Evolutionary conservation across 2,888 invertebrate genomes (phyloP), one percentile per base, ranked within the genome.

Genomic region (Belgica antarctica): DNA sequence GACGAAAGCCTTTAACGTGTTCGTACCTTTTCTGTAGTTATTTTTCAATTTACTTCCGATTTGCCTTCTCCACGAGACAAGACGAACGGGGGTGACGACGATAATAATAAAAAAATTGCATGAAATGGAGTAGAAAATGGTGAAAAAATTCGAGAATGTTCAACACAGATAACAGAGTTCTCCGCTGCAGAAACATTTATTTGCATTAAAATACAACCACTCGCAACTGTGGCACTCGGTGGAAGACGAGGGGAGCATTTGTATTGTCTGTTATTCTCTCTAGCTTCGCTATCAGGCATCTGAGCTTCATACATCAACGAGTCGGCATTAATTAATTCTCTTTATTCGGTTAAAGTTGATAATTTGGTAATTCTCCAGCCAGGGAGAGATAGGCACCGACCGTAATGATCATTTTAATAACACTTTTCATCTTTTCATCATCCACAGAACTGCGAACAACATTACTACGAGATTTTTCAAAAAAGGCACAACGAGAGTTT

Each of bases 51-150:
- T 47, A 66, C 47, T 66, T 66, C 47, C 63, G 36, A 24, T 46
- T 15, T n/a, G 17, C 31, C 47, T 17, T 8, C 62, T 62, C 12
- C 19, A 17, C 31, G 36, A 1, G 62, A 62, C n/a, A n/a, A n/a
- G n/a, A n/a, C n/a, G n/a, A n/a, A n/a, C n/a, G n/a, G 17, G 25
- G 28, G 27, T 12, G 63, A 41, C 27, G 65, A 66, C 47, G 27
- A 47, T 66, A 66, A 66, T 66, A 66, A 52, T 17, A 52, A 66
- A 47, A n/a, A 66, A 66, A 66, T 47, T 66, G 47, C 47, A 66
- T 47, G 41, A 66, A 66, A 66, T 66, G 65, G 47, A 66, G 65
- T 46, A 52, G 65, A 66, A 66, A 66, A 66, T 66, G 46, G 52
- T 25, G 46, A 47, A 66, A 66, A 47, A 62, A 24, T 66, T 47